Conservation (phyloP, 2,113 vertebrate species). For the Corythaixoides concolor region DNA sequence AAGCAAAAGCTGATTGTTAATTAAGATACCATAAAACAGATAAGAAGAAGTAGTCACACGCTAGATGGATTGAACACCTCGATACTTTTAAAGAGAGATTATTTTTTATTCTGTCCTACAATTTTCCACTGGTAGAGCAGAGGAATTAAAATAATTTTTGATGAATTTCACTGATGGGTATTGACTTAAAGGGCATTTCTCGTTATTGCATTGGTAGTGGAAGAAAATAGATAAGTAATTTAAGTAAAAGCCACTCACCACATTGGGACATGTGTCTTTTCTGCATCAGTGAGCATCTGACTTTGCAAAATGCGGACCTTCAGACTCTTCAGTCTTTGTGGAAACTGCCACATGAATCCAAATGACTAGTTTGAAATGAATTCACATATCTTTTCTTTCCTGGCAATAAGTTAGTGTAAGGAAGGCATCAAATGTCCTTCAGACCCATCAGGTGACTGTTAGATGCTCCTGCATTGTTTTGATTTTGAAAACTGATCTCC, state of each 20-base stretch:
- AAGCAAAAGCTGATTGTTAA: background rate
- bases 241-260: background rate
- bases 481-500: background rate
- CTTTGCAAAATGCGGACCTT: background rate
- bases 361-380: background rate
- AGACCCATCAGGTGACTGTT: background rate
- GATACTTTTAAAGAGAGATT: background rate
- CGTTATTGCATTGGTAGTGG: background rate
- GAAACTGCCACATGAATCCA: background rate
- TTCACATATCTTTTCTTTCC: accelerated
- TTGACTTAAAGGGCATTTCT: background rate
- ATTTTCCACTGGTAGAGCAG: background rate
- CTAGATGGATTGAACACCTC: background rate
- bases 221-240: background rate
- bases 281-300: background rate
- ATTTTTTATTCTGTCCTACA: background rate
- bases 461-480: background rate
- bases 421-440: background rate
- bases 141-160: background rate
- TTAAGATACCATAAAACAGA: background rate
- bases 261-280: background rate
- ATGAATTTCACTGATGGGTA: background rate
- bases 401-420: background rate
- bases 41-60: background rate
- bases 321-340: background rate